A percentile compares a stretch with the other conserved stretches of the same genome.
phyloP scores from a whole-genome alignment of 2,797 vertebrate species.

The Xenops minutus region DNA sequence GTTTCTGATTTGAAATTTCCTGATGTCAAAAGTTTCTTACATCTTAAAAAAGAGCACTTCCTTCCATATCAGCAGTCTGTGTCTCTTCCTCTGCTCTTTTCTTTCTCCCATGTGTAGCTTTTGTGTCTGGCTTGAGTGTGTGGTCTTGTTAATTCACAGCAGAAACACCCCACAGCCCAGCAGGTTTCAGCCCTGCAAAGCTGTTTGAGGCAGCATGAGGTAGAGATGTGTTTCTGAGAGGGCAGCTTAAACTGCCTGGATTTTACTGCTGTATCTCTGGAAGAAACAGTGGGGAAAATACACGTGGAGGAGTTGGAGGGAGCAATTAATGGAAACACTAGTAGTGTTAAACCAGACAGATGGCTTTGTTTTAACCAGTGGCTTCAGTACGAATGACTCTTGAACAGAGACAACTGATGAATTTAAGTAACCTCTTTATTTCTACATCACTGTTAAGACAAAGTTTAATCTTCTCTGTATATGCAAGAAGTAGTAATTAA shows the following conservation, averaged over 20 bases:
- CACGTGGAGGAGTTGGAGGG: not conserved
- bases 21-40: not conserved
- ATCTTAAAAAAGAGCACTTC: not conserved
- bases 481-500: not conserved
- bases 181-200: not conserved
- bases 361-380: not conserved
- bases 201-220: not conserved
- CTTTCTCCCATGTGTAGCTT: not conserved
- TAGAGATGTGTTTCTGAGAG: not conserved
- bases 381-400: not conserved
- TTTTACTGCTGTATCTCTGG: not conserved
- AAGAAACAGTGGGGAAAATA: not conserved
- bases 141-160: not conserved
- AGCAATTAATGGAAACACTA: not conserved
- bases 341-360: not conserved
- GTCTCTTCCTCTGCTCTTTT: not conserved
- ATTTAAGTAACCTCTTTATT: not conserved
- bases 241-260: not conserved
- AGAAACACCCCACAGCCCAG: not conserved
- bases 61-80: not conserved
- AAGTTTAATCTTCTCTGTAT: not conserved
- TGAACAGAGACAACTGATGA: not conserved
- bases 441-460: not conserved
- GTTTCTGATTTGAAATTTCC: not conserved
- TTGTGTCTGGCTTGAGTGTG: not conserved